Conservation (phyloP, 2,888 invertebrate genomes). For the Orgyia antiqua region DNA sequence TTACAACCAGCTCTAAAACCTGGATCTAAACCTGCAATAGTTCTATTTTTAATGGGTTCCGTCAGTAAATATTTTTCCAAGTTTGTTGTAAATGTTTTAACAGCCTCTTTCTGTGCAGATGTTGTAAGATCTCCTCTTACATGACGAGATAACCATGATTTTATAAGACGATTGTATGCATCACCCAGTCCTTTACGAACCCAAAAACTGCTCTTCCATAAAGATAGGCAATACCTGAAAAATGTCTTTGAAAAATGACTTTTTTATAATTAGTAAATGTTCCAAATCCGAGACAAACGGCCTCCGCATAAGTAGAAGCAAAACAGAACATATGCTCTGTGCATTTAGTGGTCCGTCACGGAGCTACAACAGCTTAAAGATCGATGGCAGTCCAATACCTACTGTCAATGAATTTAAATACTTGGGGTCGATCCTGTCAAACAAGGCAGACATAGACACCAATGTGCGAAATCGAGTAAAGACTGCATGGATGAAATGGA, state of each 20-base stretch:
- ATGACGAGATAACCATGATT: conserved; percentile 83
- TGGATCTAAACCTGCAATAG: conserved; percentile 92
- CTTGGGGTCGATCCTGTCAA: background rate
- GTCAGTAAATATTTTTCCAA: conserved; percentile 89
- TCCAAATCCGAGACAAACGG: background rate
- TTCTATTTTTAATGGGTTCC: conserved; percentile 87
- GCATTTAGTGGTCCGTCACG: background rate
- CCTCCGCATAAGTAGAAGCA: conserved; percentile 1
- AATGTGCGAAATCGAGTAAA: no score
- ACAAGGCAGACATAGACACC: background rate
- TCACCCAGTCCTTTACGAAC: conserved; percentile 59
- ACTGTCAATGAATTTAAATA: no score
- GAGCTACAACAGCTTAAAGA: no score
- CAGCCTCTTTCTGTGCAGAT: conserved; percentile 88
- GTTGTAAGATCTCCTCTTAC: conserved; percentile 85
- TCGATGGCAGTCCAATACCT: no score
- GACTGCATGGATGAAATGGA: no score
- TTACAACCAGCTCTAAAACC: conserved; percentile 95
- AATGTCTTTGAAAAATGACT: background rate
- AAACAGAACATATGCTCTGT: conserved; percentile 1
- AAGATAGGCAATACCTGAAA: conserved; percentile 52
- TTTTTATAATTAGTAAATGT: background rate
- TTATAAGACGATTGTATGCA: conserved; percentile 67
- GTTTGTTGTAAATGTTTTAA: conserved; percentile 91
- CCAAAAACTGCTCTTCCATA: conserved; percentile 60